Base-by-base conservation (phyloP, 1,140 invertebrate species). In the Arctopsyche grandis region DNA sequence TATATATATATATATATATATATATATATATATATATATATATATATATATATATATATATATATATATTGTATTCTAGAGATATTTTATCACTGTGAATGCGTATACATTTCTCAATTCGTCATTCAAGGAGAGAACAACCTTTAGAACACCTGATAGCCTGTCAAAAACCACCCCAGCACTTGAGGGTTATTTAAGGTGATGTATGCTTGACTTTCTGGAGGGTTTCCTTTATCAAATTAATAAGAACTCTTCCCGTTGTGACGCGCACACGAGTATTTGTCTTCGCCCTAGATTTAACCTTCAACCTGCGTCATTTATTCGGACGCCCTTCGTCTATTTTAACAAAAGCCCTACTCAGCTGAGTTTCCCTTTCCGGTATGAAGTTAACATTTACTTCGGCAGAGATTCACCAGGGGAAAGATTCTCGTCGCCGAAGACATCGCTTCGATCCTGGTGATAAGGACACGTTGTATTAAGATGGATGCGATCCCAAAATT, bases 381-480 rank as follows among this genome's bases (percentile, higher is more conserved):
- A 52, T 19, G 56, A 60, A 60, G 21, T 21, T 5, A 19, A 21
- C 56, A 19, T 16, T 19, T 19, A 60, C 16, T 16, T 16, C 56
- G 14, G 56, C 16, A 60, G 21, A 60, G 21, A 9, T n/a, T 21
- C 5, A 1, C 9, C 16, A 3, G 10, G 48, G 16, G 10, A 52
- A 52, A 14, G 48, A 1, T 52, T 52, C 16, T 52, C 48, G 10
- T 52, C 48, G 48, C 16, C 10, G 48, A 52, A 52, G 48, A 1
- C 48, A 14, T 12, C 16, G 10, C 10, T 52, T 52, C 48, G 48
- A 52, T 52, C 12, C 4, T 10, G 24, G 21, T 22, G 63, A 66
- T 66, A 66, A 66, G 63, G 63, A 66, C 24, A 66, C 21, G 63
- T 22, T 66, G 21, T 66, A 66, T 66, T 66, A 66, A 66, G 63